Evolutionary conservation across 2,888 invertebrate species (phyloP).

Genomic region (Amphipyra berbera): DNA sequence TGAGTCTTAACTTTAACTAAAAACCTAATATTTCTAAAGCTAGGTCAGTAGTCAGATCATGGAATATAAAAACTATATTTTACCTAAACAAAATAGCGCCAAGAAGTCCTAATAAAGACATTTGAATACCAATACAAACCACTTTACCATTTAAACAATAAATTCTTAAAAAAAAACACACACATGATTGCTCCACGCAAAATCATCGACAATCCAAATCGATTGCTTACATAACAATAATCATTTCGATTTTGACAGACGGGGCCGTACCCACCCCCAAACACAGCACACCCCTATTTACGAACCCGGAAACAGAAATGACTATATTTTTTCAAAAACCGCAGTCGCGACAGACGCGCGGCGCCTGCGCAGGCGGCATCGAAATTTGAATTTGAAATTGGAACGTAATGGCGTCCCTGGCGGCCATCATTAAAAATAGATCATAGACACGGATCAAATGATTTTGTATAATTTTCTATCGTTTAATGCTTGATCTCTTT

Average conservation of each 20-base stretch:
- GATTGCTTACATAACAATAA: conserved; percentile 66
- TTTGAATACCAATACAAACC: conserved; percentile 15
- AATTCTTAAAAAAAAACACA: conserved; percentile 13
- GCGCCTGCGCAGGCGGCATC: conserved; percentile 73
- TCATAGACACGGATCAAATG: conserved; percentile 76
- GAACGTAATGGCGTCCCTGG: conserved; percentile 76
- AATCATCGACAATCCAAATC: conserved; percentile 55
- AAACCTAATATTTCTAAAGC: too few relatives aligned
- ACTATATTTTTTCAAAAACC: conserved; percentile 72
- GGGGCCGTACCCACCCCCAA: conserved; percentile 56
- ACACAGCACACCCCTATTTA: conserved; percentile 63
- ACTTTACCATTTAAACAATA: conserved; percentile 7
- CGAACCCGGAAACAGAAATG: conserved; percentile 68
- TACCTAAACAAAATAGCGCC: too few relatives aligned
- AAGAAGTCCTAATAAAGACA: conserved; percentile 9
- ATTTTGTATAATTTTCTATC: conserved; percentile 71
- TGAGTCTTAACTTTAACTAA: too few relatives aligned
- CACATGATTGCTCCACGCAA: conserved; percentile 41
- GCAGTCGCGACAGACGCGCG: conserved; percentile 76
- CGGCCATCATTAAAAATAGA: conserved; percentile 87
- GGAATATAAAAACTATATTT: too few relatives aligned
- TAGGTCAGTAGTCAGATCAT: too few relatives aligned
- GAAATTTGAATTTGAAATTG: conserved; percentile 83
- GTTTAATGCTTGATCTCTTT: conserved; percentile 73
- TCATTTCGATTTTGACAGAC: conserved; percentile 60